Evolutionary conservation across 2,113 vertebrate genomes (phyloP), one percentile per base, ranked within the genome.

Genomic region (Python bivittatus): DNA sequence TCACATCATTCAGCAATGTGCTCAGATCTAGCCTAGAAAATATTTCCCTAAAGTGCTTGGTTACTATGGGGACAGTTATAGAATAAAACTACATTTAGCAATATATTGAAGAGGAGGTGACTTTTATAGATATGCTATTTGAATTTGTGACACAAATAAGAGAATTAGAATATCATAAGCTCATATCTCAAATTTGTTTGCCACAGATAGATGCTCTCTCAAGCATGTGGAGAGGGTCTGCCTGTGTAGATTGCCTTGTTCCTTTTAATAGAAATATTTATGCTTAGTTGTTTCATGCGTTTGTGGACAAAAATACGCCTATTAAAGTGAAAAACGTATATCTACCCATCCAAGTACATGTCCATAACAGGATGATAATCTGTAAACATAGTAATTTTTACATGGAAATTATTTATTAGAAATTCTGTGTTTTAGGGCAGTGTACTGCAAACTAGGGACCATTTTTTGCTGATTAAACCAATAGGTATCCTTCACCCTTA

Each of bases 21-120:
- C n/a, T 92, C 91, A 85, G 79, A 89, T 89, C 88, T 52, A 89
- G 79, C 25, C 89, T 15, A 89, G 91, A n/a, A 89, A 61, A 84
- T 38, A 84, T 52, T 54, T 89, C 88, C 88, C 85, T 42, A 85
- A 92, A 88, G 57, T 84, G 48, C 44, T 57, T 42, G 53, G 91
- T 92, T 92, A 92, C 91, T 79, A 92, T 92, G 87, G 91, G 79
- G 56, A 89, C n/a, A 29, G 57, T 42, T 89, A 92, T 54, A 89
- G n/a, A 44, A 92, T 89, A 89, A 64, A 89, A 85, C 57, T 84
- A 48, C 91, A 92, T 84, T 64, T 84, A 89, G 88, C 57, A 92
- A 92, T 64, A 92, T 12, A 84, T 84, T 79, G 57, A 89, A 89
- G 91, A 89, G 58, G 22, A 84, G 72, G 87, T 89, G 13, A 44